Base-by-base conservation (phyloP, 2,888 invertebrate species). In the Volucella inflata region DNA sequence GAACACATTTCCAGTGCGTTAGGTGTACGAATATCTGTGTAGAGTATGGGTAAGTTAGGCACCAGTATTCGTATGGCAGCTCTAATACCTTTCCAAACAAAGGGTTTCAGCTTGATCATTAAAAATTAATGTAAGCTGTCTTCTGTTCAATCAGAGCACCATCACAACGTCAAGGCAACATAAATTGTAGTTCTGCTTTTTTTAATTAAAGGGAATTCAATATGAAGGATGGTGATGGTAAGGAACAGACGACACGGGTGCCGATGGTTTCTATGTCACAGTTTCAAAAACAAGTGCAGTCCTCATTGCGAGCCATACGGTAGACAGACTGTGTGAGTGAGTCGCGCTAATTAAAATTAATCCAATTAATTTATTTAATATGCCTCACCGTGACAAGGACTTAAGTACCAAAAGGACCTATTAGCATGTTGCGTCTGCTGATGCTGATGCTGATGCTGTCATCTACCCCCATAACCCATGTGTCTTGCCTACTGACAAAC, bases 281-380 rank as follows among this genome's bases (percentile, higher is more conserved):
- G 50, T 38, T 53, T 70, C n/a, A 30, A 57, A 30, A 48, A 40
- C 48, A 53, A 72, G 30, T 72, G 62, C 72, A 38, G 38, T 62
- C 36, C 72, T 46, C 30, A 62, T 51, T 55, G 55, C 46, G 36
- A 57, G 55, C 64, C 38, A 50, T 38, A 40, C 51, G 51, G 59
- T 44, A 50, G 38, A 44, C 17, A 12, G 40, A 42, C 17, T 21
- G 11, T 14, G 46, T 64, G 38, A n/a, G 46, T 57, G 44, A 46
- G 75, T 17, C 57, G 64, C 40, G 53, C 79, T 68, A 79, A 84
- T 84, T 79, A 74, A 84, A 75, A 74, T 84, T 55, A 79, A 84
- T 70, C 74, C 79, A 84, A 74, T 84, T 84, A 84, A 84, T 84
- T 84, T 75, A 79, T 84, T 65, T 68, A 74, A 46, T 50, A 68